Percentiles rank a stretch among this genome's conserved stretches.
Evolutionary conservation across 1,140 invertebrate genomes (phyloP).

Genomic region (Sminthurinus signatus): DNA sequence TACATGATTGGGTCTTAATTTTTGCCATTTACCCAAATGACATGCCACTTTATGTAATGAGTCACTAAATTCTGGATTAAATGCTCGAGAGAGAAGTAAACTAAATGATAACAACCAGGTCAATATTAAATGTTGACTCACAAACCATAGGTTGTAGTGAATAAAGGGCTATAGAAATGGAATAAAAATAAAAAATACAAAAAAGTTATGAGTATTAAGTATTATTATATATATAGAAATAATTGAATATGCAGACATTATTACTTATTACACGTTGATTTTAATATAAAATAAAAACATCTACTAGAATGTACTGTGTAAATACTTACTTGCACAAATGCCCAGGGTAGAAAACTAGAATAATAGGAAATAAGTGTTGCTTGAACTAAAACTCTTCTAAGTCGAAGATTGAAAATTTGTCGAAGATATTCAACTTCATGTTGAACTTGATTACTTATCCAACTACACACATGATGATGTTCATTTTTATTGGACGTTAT

Average conservation of each 20-base stretch:
- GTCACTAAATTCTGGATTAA: conserved; percentile 65
- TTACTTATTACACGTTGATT: neutral
- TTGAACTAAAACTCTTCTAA: conserved; percentile 85
- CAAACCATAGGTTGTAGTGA: conserved; percentile 78
- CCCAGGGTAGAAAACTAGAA: conserved; percentile 80
- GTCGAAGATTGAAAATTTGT: conserved; percentile 76
- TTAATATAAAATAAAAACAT: too few relatives aligned
- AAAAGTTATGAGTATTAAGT: too few relatives aligned
- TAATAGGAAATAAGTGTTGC: conserved; percentile 86
- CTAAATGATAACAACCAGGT: conserved; percentile 35
- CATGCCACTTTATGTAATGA: conserved; percentile 77
- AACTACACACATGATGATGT: conserved; percentile 48
- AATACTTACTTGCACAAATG: conserved; percentile 75
- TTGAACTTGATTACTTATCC: conserved; percentile 55
- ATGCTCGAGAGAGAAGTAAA: conserved; percentile 30
- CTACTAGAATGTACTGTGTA: too few relatives aligned
- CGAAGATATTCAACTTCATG: conserved; percentile 77
- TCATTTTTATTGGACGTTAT: conserved; percentile 11
- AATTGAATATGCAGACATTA: neutral
- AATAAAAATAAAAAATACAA: conserved; percentile 1
- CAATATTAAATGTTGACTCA: conserved; percentile 65
- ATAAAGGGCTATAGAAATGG: conserved; percentile 58
- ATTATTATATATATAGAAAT: neutral
- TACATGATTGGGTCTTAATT: conserved; percentile 57
- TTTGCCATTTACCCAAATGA: conserved; percentile 81